Evolutionary conservation across 53 echinoderm and acorn worm genomes (phyloP).

Genomic region (Crossaster papposus): DNA sequence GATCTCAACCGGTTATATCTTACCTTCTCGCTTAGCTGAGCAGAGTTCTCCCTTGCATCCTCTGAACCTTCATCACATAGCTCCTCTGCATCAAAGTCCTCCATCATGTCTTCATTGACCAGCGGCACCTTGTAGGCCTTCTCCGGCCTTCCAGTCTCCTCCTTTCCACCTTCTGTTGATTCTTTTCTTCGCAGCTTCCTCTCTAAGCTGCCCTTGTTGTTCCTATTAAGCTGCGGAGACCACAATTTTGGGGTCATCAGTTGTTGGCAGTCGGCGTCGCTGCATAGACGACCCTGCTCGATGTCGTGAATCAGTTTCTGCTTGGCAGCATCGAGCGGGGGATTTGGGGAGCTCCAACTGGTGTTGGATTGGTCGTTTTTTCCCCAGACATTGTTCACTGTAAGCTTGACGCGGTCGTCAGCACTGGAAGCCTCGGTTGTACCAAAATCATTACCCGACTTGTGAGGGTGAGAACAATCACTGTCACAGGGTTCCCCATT

Average conservation of each 20-base stretch:
- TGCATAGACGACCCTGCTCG: constrained; percentile 76
- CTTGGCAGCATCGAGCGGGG: constrained; percentile 30
- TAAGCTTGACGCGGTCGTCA: neutral
- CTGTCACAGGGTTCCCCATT: neutral
- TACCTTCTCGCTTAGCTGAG: constrained; percentile 96
- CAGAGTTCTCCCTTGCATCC: constrained; percentile 82
- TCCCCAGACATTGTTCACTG: constrained; percentile 9
- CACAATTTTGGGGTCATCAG: constrained; percentile 6
- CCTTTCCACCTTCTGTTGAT: constrained; percentile 32
- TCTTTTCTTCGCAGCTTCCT: neutral
- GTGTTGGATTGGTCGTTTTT: neutral
- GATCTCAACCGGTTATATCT: neutral
- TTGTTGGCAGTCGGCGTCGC: constrained; percentile 65
- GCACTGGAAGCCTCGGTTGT: neutral
- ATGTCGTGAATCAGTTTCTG: constrained; percentile 85
- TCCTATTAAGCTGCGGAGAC: constrained; percentile 37
- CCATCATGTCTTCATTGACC: constrained; percentile 88
- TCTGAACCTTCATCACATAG: constrained; percentile 81
- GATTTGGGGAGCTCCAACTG: constrained; percentile 13
- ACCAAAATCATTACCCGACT: neutral
- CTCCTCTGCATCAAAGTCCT: constrained; percentile 87
- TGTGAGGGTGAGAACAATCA: neutral
- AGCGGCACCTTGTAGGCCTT: constrained; percentile 84
- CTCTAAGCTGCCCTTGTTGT: constrained; percentile 48
- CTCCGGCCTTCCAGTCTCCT: neutral